Conservation (phyloP, 2,797 vertebrate species). For the Catostomus latipinnis region DNA sequence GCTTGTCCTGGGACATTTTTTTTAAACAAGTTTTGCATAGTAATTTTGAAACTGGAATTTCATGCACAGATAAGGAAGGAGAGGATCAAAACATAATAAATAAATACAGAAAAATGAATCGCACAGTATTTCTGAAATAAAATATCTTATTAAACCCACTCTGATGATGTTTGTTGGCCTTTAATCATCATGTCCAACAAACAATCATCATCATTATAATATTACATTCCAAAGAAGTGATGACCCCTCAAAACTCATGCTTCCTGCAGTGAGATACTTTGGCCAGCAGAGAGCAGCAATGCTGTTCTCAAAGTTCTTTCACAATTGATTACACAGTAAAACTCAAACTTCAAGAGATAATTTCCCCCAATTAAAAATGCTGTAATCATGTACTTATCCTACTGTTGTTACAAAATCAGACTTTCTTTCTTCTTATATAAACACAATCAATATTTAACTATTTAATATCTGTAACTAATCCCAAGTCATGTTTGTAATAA, state of each 20-base stretch:
- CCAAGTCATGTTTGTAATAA: background rate
- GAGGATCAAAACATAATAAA: conserved; percentile 13
- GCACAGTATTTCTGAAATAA: background rate
- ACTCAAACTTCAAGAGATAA: background rate
- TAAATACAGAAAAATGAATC: background rate
- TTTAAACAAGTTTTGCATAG: background rate
- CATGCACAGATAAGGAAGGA: background rate
- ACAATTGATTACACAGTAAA: background rate
- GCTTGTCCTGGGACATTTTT: background rate
- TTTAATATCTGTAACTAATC: background rate
- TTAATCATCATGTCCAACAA: background rate
- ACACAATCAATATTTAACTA: background rate
- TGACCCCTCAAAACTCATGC: background rate
- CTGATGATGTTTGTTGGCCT: background rate
- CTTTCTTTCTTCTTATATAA: no score
- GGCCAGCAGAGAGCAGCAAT: conserved; percentile 31
- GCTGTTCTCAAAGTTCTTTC: background rate
- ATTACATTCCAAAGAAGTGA: background rate
- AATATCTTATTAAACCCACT: background rate
- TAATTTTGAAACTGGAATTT: conserved; percentile 1
- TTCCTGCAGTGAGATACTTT: background rate
- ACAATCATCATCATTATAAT: background rate
- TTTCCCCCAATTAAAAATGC: no score
- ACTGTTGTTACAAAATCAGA: no score
- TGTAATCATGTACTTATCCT: no score